Conservation (phyloP, 2,797 vertebrate genomes). For the Enteromius paludinosus region DNA sequence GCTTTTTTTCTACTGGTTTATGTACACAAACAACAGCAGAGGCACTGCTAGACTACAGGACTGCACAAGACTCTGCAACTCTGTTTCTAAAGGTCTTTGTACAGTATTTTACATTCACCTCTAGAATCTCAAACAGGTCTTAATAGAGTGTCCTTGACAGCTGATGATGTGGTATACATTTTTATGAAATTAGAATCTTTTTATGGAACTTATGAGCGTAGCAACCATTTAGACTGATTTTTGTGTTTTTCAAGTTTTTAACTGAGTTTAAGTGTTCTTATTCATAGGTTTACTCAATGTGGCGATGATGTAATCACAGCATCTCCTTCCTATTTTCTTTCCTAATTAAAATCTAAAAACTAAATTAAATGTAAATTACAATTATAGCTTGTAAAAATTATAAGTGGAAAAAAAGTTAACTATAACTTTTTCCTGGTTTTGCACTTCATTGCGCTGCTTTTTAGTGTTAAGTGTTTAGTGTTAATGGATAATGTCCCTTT, state of each 20-base stretch:
- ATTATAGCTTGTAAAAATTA: too few relatives aligned
- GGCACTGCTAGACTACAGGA: neutral
- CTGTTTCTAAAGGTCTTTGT: neutral
- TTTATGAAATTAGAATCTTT: neutral
- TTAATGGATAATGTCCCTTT: neutral
- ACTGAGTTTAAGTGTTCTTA: neutral
- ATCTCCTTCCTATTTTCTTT: too few relatives aligned
- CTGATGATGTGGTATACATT: neutral
- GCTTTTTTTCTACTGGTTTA: constrained; percentile 4
- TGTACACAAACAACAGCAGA: neutral
- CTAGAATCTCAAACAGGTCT: neutral
- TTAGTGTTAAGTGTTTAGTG: neutral
- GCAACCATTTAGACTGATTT: neutral
- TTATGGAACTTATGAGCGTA: neutral
- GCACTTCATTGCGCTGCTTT: neutral
- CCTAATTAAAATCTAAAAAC: neutral
- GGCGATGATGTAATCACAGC: too few relatives aligned
- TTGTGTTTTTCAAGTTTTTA: neutral
- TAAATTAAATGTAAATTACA: neutral
- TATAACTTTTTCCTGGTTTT: neutral
- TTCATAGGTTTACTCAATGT: too few relatives aligned
- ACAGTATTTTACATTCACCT: neutral
- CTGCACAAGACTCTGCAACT: neutral
- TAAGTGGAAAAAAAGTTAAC: too few relatives aligned
- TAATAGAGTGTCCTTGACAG: neutral